Conservation (phyloP, 2,888 invertebrate species). For the Polydesmus complanatus region DNA sequence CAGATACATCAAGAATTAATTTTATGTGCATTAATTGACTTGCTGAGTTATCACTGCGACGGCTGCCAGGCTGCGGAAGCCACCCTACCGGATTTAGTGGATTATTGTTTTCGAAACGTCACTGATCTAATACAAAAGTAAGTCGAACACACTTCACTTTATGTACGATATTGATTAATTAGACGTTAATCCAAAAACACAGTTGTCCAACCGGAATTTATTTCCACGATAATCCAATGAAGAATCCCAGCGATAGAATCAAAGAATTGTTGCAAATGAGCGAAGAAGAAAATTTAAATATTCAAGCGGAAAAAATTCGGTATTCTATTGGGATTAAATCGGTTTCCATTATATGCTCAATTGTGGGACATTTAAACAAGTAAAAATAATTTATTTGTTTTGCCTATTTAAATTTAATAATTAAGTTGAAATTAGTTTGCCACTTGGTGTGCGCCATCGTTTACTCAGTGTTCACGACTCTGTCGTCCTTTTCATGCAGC, state of each 20-base stretch:
- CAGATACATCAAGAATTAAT: constrained; percentile 5
- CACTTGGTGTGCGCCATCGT: background rate
- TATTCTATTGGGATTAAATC: background rate
- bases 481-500: background rate
- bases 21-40: constrained; percentile 4
- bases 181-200: too few species aligned
- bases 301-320: background rate
- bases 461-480: background rate
- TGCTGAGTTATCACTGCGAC: background rate
- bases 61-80: constrained; percentile 1
- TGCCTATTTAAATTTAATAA: background rate
- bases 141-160: background rate
- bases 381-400: background rate
- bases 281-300: background rate
- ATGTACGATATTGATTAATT: too few species aligned
- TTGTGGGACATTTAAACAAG: background rate
- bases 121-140: constrained; percentile 1
- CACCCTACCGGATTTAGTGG: constrained; percentile 1
- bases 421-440: background rate
- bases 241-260: too few species aligned
- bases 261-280: background rate
- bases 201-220: too few species aligned
- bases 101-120: constrained; percentile 3
- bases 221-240: too few species aligned
- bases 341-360: background rate